A percentile compares a stretch with the other conserved stretches of the same genome.
Conservation (phyloP, 2,888 invertebrate genomes). For the Mechanitis messenoides region DNA sequence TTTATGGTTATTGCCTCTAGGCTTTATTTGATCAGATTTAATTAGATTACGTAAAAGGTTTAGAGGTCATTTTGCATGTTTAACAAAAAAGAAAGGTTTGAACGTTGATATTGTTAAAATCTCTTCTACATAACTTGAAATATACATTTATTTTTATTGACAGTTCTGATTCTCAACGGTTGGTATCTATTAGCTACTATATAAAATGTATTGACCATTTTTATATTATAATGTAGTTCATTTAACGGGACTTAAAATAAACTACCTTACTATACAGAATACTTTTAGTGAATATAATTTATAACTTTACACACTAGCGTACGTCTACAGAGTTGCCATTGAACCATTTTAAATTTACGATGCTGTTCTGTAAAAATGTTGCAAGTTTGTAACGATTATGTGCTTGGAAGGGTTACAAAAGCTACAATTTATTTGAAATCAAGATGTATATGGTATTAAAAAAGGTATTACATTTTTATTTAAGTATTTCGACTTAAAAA, state of each 20-base stretch:
- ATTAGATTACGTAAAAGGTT: neutral
- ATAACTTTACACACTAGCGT: neutral
- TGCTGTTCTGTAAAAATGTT: neutral
- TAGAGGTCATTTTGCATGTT: slow-evolving; percentile 2
- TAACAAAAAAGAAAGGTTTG: neutral
- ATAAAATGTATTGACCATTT: too few species aligned
- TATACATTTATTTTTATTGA: too few species aligned
- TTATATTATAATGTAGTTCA: neutral
- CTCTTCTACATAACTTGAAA: neutral
- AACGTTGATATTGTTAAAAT: neutral
- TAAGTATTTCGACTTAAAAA: neutral
- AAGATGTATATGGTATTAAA: too few species aligned
- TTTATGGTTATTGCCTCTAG: slow-evolving; percentile 15
- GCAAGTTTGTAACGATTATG: neutral
- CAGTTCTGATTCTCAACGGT: too few species aligned
- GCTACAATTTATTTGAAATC: too few species aligned
- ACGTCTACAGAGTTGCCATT: neutral
- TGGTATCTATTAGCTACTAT: too few species aligned
- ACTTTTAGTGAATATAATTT: neutral
- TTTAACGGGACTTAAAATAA: neutral
- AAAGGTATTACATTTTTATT: too few species aligned
- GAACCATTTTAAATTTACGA: neutral
- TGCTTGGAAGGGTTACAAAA: too few species aligned
- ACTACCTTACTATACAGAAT: neutral
- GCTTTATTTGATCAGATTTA: slow-evolving; percentile 2